Conservation (phyloP, 2,888 invertebrate species). For the Argyresthia goedartella region DNA sequence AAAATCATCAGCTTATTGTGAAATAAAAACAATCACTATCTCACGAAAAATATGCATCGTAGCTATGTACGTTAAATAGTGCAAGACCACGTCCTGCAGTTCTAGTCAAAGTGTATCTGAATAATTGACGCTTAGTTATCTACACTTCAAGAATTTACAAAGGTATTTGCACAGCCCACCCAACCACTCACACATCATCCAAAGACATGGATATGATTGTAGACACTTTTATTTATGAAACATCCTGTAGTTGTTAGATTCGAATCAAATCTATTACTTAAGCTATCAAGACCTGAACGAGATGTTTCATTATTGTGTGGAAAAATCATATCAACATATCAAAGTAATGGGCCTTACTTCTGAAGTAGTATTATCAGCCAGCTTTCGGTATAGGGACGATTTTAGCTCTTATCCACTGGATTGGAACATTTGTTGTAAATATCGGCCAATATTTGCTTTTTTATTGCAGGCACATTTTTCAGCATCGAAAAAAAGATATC, state of each 20-base stretch:
- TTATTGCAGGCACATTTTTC: background rate
- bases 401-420: background rate
- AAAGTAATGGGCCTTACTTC: background rate
- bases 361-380: background rate
- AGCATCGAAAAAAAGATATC: background rate
- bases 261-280: slow-evolving; percentile 13
- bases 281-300: slow-evolving; percentile 10
- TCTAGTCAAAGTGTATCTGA: slow-evolving; percentile 1
- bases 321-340: background rate
- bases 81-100: slow-evolving; percentile 15
- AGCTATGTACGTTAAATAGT: slow-evolving; percentile 21
- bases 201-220: slow-evolving; percentile 18
- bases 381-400: background rate
- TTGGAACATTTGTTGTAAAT: background rate
- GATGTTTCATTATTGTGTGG: background rate
- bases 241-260: slow-evolving; percentile 12
- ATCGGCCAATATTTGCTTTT: background rate
- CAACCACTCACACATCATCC: slow-evolving; percentile 10
- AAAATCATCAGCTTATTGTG: slow-evolving; percentile 4
- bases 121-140: background rate
- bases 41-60: slow-evolving; percentile 12
- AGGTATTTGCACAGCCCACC: slow-evolving; percentile 14
- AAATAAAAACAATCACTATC: background rate
- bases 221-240: slow-evolving; percentile 19
- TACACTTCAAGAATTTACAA: slow-evolving; percentile 12